Evolutionary conservation across 2,797 vertebrate species (phyloP), one percentile per base, ranked within the genome.

Genomic region (Odontamblyopus rebecca): DNA sequence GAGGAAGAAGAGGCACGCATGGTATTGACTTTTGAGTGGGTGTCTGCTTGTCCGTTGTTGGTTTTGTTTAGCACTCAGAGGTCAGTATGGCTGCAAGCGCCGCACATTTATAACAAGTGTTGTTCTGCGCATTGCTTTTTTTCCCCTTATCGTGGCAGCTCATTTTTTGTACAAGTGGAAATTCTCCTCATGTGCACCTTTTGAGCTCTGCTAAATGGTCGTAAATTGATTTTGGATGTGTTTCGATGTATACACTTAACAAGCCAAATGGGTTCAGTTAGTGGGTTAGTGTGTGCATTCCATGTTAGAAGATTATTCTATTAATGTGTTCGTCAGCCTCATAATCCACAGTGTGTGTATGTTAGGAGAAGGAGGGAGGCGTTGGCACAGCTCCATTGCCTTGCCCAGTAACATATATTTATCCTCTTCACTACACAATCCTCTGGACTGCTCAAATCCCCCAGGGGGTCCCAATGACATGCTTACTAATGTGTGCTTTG

Each of bases 1-100:
- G 86, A 88, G 86, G 82, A 89, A 86, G 83, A 90, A 85, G 84
- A 89, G 84, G 84, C 89, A 87, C 78, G 85, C 87, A 89, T 89
- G 88, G 82, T 91, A 92, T 93, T 91, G 91, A 93, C 91, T 93
- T 91, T 88, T 89, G 89, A 93, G 90, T 93, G 90, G 90, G 89
- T 82, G 90, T 89, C 88, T 88, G 88, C 87, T 88, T 81, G 87
- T 89, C 86, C 86, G 80, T 85, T 80, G 88, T 75, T 84, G 88
- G 81, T 88, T 89, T 86, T 81, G 86, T 90, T 91, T 88, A 80
- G 89, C 78, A 79, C 88, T 85, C 81, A 51, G 88, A 88, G 88
- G 88, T 90, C 89, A 90, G 77, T 75, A 83, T 88, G 87, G 84
- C 86, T 88, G 87, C 86, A 82, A 90, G 85, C 82, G 54, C 81